A percentile compares a stretch with the other conserved stretches of the same genome.
phyloP scores from a whole-genome alignment of 1,140 invertebrate species.

The Ladona fulva region DNA sequence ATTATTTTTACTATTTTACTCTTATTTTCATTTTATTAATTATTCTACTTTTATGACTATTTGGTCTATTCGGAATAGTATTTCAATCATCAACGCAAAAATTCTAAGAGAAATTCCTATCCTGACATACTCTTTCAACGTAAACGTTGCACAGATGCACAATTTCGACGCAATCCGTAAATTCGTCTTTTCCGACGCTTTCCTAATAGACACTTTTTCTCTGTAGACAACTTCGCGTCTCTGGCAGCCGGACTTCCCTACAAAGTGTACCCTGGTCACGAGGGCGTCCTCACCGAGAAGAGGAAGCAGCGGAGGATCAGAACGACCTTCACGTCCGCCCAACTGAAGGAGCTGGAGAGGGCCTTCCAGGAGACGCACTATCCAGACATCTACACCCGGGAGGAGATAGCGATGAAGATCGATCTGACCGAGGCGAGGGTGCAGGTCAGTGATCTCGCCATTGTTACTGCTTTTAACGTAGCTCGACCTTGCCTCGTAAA shows the following conservation, averaged over 20 bases:
- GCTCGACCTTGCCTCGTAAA: no score
- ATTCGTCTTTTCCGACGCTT: background rate
- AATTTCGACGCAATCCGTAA: no score
- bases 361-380: slow-evolving; percentile 98
- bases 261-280: slow-evolving; percentile 78
- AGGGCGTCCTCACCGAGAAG: slow-evolving; percentile 76
- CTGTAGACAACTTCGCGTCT: background rate
- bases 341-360: slow-evolving; percentile 91
- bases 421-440: slow-evolving; percentile 96
- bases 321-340: slow-evolving; percentile 93
- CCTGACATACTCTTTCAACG: no score
- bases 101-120: no score
- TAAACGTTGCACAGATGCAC: no score
- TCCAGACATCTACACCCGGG: slow-evolving; percentile 97
- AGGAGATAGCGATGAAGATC: slow-evolving; percentile 97
- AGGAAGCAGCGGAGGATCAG: slow-evolving; percentile 86
- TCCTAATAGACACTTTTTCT: background rate
- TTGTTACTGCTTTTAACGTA: no score
- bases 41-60: no score
- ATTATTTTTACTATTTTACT: no score
- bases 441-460: slow-evolving; percentile 58
- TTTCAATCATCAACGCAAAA: no score
- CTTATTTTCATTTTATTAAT: no score
- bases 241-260: slow-evolving; percentile 68
- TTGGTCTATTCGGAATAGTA: no score